Evolutionary conservation across 2,113 vertebrate genomes (phyloP).

Genomic region (Albula glossodonta): DNA sequence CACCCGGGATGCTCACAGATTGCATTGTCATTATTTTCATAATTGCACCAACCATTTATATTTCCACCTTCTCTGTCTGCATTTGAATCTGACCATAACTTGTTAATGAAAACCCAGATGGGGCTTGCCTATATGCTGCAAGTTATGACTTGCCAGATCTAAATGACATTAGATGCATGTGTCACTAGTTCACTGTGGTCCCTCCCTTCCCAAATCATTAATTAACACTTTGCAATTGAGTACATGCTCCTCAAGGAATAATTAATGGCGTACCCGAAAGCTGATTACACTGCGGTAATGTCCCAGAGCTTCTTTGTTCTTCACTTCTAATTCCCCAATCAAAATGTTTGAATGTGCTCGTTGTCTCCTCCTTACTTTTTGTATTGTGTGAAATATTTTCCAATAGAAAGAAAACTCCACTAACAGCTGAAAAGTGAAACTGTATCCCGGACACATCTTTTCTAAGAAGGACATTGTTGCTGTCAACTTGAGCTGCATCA

Average conservation of each 20-base stretch:
- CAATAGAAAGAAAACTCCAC: background rate
- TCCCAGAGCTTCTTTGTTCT: constrained; percentile 49
- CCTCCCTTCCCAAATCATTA: constrained; percentile 57
- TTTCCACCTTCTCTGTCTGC: constrained; percentile 16
- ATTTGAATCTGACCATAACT: constrained; percentile 8
- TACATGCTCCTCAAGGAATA: constrained; percentile 52
- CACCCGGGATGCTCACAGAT: background rate
- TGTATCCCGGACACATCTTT: background rate
- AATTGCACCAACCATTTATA: constrained; percentile 2
- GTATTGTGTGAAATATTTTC: background rate
- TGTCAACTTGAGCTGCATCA: constrained; percentile 50
- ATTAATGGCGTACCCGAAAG: constrained; percentile 56
- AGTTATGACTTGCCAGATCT: constrained; percentile 64
- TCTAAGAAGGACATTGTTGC: constrained; percentile 33
- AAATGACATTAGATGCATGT: constrained; percentile 56
- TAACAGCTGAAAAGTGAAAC: background rate
- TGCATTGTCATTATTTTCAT: background rate
- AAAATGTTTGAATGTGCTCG: constrained; percentile 41
- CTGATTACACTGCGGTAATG: constrained; percentile 55
- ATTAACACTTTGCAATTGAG: constrained; percentile 73
- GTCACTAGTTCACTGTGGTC: constrained; percentile 43
- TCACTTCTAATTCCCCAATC: constrained; percentile 32
- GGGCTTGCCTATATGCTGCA: constrained; percentile 29
- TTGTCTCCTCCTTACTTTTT: constrained; percentile 12
- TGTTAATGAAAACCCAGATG: constrained; percentile 23